Evolutionary conservation across 2,797 vertebrate species (phyloP).

Genomic region (Scomberomorus guttatus): DNA sequence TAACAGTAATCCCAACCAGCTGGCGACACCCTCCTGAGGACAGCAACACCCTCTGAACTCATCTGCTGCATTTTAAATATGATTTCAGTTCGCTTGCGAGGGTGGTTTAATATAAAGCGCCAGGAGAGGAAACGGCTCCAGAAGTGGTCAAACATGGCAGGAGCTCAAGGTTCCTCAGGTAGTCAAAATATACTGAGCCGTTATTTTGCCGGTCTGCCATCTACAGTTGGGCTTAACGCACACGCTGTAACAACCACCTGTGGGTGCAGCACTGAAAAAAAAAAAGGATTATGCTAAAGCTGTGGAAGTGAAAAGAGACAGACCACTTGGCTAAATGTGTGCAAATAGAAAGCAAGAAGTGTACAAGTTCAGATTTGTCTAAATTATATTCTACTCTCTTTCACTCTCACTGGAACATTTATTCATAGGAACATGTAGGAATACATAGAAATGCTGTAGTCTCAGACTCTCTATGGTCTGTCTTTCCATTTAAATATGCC

Average conservation of each 20-base stretch:
- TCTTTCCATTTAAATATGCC: not conserved
- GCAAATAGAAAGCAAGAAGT: constrained; percentile 33
- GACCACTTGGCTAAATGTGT: constrained; percentile 27
- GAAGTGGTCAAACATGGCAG: constrained; percentile 38
- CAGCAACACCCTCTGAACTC: constrained; percentile 44
- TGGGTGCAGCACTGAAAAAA: constrained; percentile 19
- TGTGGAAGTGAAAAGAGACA: constrained; percentile 33
- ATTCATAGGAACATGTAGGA: not conserved
- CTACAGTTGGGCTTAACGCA: not conserved
- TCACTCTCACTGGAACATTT: constrained; percentile 1
- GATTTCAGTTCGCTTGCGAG: constrained; percentile 6
- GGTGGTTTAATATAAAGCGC: constrained; percentile 28
- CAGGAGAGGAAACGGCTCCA: constrained; percentile 12
- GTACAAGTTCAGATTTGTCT: constrained; percentile 48
- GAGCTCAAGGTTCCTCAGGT: constrained; percentile 41
- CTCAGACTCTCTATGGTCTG: constrained; percentile 1
- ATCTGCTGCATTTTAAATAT: constrained; percentile 22
- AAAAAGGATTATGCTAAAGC: constrained; percentile 35
- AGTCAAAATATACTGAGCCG: constrained; percentile 29
- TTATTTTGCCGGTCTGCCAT: constrained; percentile 11
- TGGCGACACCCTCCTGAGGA: constrained; percentile 61
- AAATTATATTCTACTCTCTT: constrained; percentile 11
- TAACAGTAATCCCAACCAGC: constrained; percentile 71
- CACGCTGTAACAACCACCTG: constrained; percentile 20
- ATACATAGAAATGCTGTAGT: not conserved